Evolutionary conservation across 2,113 vertebrate genomes (phyloP), one percentile per base, ranked within the genome.

Genomic region (Burhinus oedicnemus): DNA sequence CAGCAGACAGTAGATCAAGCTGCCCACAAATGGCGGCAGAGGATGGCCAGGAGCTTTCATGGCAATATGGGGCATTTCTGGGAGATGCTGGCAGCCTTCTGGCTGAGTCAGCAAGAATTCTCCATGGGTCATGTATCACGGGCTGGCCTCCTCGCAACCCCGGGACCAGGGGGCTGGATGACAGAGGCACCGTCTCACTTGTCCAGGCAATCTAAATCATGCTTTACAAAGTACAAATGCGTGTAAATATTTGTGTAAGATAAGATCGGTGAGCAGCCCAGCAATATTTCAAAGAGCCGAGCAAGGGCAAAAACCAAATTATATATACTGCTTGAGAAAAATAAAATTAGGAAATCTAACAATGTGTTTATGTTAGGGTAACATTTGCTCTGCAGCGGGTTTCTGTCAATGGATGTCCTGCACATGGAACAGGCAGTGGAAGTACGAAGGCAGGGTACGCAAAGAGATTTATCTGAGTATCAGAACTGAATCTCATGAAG

Each of bases 211-310:
- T 42, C 92, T 93, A 96, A 98, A 95, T 94, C 83, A 64, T 36
- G 83, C 82, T 78, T 80, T 66, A 54, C 90, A 84, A 91, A 94
- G 90, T 25, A 85, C 76, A 86, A 91, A 96, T 52, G 78, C 25
- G 0, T 30, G 64, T 96, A 95, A 97, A 98, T 97, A 97, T 98
- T 97, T 97, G 93, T 30, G 60, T 71, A 93, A 97, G 96, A 96
- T 97, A 97, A 95, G 91, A 96, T 97, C 71, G 3, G 87, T 40
- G 89, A 97, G 94, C 54, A 66, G 90, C 79, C 52, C 5, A 95
- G 95, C 87, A 83, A 95, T 96, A 96, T 97, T 97, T 98, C 95
- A 97, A 97, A 90, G 76, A 90, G 70, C 80, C 29, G 12, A 97
- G 78, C 90, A 94, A 96, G 95, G 95, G 89, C 60, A 92, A 96